Evolutionary conservation across 2,113 vertebrate species (phyloP).

Genomic region (Axis porcinus): DNA sequence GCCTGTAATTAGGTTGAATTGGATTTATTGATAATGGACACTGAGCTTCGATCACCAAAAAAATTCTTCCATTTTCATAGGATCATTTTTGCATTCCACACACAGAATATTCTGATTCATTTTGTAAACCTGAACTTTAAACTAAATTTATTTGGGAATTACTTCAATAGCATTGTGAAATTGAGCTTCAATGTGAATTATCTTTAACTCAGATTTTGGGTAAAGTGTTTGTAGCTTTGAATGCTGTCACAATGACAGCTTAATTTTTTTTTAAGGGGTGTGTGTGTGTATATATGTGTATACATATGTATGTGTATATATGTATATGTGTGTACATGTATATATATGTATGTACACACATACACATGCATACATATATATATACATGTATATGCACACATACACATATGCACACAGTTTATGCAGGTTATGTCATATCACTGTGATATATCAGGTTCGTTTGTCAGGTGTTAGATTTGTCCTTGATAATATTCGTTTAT

Average conservation of each 20-base stretch:
- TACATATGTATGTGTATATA: accelerated
- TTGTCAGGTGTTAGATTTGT: background rate
- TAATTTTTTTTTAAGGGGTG: background rate
- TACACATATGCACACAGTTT: background rate
- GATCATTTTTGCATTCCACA: background rate
- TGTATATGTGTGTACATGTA: accelerated
- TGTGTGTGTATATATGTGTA: background rate
- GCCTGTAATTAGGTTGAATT: background rate
- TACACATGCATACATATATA: background rate
- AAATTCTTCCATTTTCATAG: background rate
- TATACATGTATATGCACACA: background rate
- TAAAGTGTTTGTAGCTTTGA: background rate
- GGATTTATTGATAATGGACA: background rate
- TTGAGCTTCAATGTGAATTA: background rate
- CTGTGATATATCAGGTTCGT: background rate
- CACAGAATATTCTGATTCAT: background rate
- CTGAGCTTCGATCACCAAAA: background rate
- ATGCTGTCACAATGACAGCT: background rate
- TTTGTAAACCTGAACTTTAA: background rate
- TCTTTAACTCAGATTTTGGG: background rate
- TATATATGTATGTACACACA: accelerated
- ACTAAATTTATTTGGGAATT: background rate
- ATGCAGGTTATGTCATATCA: background rate
- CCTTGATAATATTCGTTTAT: background rate
- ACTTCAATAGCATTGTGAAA: background rate